Evolutionary conservation across 2,113 vertebrate genomes (phyloP), one percentile per base, ranked within the genome.

Genomic region (Callorhinus ursinus): DNA sequence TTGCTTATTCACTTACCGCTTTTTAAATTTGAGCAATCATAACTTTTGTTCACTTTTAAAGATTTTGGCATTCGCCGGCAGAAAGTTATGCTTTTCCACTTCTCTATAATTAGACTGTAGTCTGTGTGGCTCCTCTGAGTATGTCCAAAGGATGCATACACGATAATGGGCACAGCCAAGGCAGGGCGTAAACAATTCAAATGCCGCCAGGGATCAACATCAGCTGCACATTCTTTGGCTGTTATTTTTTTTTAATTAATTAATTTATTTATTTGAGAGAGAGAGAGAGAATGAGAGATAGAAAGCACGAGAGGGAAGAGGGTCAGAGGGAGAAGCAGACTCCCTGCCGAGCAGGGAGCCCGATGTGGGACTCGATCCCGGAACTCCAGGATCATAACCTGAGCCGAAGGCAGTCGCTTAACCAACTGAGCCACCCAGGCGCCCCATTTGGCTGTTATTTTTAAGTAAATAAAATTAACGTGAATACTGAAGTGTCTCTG

Each of bases 381-480:
- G n/a, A n/a, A n/a, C n/a, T n/a, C n/a, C n/a, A n/a, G n/a, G n/a
- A n/a, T n/a, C n/a, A n/a, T n/a, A n/a, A n/a, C n/a, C n/a, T n/a
- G n/a, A n/a, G n/a, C n/a, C n/a, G n/a, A n/a, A n/a, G n/a, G n/a
- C n/a, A n/a, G n/a, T n/a, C n/a, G n/a, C n/a, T n/a, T n/a, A n/a
- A n/a, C n/a, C n/a, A n/a, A n/a, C n/a, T n/a, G n/a, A n/a, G n/a
- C n/a, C n/a, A n/a, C n/a, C n/a, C n/a, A n/a, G n/a, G n/a, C n/a
- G n/a, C n/a, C n/a, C n/a, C n/a, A n/a, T 89, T 88, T 51, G 51
- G 85, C 91, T 97, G 95, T 92, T 96, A 96, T 96, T 97, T 97
- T 98, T 97, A 97, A 88, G 76, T 93, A 96, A 85, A 84, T 88
- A 59, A 90, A 93, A 96, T 95, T 74, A 95, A 82, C 36, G 80